Evolutionary conservation across 2,113 vertebrate species (phyloP).

Genomic region (Brachionichthys hirsutus): DNA sequence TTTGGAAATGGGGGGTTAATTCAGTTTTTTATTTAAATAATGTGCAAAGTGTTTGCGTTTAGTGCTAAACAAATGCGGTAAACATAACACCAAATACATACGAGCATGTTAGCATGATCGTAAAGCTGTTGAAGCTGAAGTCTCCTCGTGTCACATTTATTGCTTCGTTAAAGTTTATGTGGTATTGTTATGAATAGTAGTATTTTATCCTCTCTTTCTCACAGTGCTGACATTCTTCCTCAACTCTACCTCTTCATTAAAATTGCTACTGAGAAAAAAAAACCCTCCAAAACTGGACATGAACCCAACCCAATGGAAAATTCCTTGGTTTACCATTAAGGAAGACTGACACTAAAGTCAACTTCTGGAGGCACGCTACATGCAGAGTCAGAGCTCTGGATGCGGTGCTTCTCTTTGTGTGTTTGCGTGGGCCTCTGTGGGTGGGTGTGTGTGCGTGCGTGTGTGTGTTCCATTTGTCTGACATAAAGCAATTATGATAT

Average conservation of each 20-base stretch:
- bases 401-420: not conserved
- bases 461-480: slow-evolving; percentile 22
- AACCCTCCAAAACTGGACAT: slow-evolving; percentile 35
- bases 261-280: slow-evolving; percentile 12
- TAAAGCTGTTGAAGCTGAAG: no score
- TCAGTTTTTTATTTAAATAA: no score
- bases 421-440: no score
- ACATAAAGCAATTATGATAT: slow-evolving; percentile 50
- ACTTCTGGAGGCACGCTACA: slow-evolving; percentile 50
- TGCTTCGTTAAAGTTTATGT: not conserved
- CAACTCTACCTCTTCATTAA: not conserved
- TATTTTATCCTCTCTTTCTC: slow-evolving; percentile 1
- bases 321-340: slow-evolving; percentile 58
- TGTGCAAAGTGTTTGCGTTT: no score
- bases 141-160: no score
- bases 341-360: slow-evolving; percentile 70
- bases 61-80: no score
- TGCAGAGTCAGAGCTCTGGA: slow-evolving; percentile 30
- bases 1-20: no score
- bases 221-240: not conserved
- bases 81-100: no score
- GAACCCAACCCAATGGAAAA: slow-evolving; percentile 63
- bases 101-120: no score
- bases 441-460: slow-evolving; percentile 10
- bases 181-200: no score